A percentile compares a stretch with the other conserved stretches of the same genome.
These are phyloP conservation scores for Eustalomyia histrio DNA, from an alignment of 2,888 invertebrate genomes.

Conservation along the genomic window DNA sequence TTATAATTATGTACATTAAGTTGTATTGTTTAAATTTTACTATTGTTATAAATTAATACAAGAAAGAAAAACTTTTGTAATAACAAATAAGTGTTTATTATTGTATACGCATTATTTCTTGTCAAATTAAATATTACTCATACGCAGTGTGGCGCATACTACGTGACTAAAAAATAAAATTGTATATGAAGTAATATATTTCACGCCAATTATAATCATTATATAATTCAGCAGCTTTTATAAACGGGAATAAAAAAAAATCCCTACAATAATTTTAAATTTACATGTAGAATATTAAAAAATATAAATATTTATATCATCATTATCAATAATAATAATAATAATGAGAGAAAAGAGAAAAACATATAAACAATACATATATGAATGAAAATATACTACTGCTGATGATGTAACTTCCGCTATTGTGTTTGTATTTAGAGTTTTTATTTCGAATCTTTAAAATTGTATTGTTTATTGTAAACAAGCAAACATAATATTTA, in stretches of 20 bases:
- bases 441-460: not conserved
- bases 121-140: slow-evolving; percentile 1
- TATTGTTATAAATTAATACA: not conserved
- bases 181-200: not conserved
- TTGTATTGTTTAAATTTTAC: not conserved
- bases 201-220: not conserved
- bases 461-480: not conserved
- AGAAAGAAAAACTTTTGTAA: not conserved
- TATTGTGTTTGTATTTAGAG: not conserved
- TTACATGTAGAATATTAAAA: not conserved
- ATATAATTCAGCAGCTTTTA: not conserved
- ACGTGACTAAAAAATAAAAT: not conserved
- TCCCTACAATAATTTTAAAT: not conserved
- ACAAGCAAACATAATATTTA: slow-evolving; percentile 7
- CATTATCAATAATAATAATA: slow-evolving; percentile 3
- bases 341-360: not conserved
- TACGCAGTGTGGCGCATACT: not conserved
- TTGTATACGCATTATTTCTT: not conserved
- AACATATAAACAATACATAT: too few relatives aligned
- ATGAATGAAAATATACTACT: not conserved
- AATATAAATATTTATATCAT: not conserved
- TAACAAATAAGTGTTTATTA: not conserved
- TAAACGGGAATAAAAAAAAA: not conserved
- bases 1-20: not conserved
- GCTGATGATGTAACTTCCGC: not conserved